Percentiles rank a stretch among this genome's conserved stretches.
Conservation (phyloP, 2,113 vertebrate genomes). For the Pachyramphus minor region DNA sequence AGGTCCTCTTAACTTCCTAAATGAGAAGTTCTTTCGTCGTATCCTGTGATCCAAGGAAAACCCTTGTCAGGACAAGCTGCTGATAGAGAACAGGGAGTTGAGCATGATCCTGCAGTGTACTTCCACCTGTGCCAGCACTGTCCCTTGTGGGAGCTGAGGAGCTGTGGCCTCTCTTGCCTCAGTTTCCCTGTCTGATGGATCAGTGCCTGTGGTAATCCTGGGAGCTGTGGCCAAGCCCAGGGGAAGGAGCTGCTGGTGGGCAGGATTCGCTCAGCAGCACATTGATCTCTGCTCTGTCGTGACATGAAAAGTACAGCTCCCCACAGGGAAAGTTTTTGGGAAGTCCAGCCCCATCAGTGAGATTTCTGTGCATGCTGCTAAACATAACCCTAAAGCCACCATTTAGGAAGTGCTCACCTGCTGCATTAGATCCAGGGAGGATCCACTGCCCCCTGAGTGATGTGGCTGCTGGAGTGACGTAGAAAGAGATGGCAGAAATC, state of each 20-base stretch:
- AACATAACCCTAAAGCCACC: neutral
- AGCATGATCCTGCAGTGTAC: neutral
- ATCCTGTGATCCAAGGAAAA: neutral
- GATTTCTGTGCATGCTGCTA: neutral
- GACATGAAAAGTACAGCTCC: neutral
- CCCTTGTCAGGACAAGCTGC: neutral
- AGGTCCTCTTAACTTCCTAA: neutral
- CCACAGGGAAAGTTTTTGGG: neutral
- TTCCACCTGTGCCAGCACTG: neutral
- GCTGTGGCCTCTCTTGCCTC: neutral
- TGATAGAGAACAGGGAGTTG: neutral
- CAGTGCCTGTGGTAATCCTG: accelerated
- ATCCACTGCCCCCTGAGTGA: neutral
- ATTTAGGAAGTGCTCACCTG: neutral
- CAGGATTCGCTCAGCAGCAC: neutral
- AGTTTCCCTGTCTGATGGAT: neutral
- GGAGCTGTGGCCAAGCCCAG: neutral
- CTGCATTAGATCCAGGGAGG: accelerated
- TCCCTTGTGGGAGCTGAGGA: neutral
- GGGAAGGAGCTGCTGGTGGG: neutral
- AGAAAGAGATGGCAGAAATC: neutral
- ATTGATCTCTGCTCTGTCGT: neutral
- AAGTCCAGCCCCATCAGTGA: neutral
- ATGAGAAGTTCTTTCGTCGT: neutral
- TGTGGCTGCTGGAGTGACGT: neutral